Evolutionary conservation across 2,888 invertebrate species (phyloP), one percentile per base, ranked within the genome.

Genomic region (Sinotaia quadrata): DNA sequence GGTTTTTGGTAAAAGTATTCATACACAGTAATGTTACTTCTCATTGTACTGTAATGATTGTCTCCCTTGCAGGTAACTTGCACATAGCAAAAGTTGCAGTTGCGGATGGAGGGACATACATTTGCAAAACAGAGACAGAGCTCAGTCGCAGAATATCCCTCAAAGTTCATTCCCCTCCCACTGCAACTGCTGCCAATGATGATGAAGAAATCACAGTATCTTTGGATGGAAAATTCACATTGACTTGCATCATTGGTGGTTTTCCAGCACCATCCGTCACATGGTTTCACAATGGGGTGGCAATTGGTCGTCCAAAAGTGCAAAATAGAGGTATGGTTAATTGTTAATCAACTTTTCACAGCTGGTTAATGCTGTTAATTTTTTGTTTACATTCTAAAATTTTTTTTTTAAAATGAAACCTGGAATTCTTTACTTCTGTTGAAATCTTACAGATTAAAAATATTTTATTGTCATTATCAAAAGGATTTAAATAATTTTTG

Each of bases 211-310:
- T 56, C 5, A 44, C 21, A 7, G 65, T 33, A 1, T 10, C 15
- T 2, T 44, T 27, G 12, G 69, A 67, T 2, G 62, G 56, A 10
- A 34, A 41, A 29, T 69, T 69, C 12, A 59, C 31, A 36, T 44
- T 72, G 37, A 59, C 51, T 4, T 72, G 72, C 29, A 12, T 21
- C 2, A 63, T 57, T 2, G 67, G 52, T 12, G 72, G 69, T 0
- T 63, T 65, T 18, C 72, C 72, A 2, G 29, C 58, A 1, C 72
- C 72, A 0, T 27, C 62, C 24, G 21, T 72, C 24, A 52, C 44
- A 12, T 72, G 72, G 72, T 69, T 57, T 36, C 72, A 72, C 31
- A 67, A 72, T 54, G 72, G 72, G 41, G 29, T 18, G 24, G 29
- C 7, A 27, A 29, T 36, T 8, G 41, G 44, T 2, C 47, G 36